phyloP scores from a whole-genome alignment of 2,113 vertebrate species.

The Myotis davidii region DNA sequence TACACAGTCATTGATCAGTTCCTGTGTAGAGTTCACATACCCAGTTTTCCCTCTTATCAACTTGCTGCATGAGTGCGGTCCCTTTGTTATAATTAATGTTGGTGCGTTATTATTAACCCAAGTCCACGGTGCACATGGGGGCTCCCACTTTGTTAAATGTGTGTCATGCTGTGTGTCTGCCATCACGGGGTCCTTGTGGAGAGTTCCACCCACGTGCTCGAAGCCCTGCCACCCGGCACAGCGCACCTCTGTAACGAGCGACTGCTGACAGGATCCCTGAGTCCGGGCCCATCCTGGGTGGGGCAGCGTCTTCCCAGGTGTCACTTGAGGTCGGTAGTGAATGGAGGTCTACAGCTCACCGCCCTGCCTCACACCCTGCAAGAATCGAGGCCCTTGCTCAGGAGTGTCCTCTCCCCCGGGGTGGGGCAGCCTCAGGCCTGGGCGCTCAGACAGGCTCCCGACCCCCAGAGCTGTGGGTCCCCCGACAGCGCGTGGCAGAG shows the following conservation, averaged over 20 bases:
- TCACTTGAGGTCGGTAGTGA: neutral
- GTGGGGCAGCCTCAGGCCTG: neutral
- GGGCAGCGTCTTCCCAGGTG: neutral
- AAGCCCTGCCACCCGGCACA: neutral
- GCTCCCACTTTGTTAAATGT: neutral
- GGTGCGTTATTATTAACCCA: neutral
- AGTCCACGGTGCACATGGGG: accelerated
- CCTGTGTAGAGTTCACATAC: no score
- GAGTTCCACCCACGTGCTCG: neutral
- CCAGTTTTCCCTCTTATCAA: neutral
- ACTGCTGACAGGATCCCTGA: neutral
- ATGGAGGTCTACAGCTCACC: neutral
- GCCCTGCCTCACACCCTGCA: neutral
- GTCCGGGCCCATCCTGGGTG: neutral
- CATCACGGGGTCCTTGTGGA: accelerated
- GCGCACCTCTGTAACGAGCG: neutral
- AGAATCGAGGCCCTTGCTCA: neutral
- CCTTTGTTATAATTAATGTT: no score
- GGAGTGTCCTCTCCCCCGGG: neutral
- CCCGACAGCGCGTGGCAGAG: neutral
- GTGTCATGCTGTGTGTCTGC: accelerated
- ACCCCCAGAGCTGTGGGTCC: neutral
- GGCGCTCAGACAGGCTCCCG: accelerated
- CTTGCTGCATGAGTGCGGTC: neutral
- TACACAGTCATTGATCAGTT: neutral